These are phyloP conservation scores for Sminthurinus aureus DNA, from an alignment of 2,888 invertebrate species.

Conservation along the genomic window DNA sequence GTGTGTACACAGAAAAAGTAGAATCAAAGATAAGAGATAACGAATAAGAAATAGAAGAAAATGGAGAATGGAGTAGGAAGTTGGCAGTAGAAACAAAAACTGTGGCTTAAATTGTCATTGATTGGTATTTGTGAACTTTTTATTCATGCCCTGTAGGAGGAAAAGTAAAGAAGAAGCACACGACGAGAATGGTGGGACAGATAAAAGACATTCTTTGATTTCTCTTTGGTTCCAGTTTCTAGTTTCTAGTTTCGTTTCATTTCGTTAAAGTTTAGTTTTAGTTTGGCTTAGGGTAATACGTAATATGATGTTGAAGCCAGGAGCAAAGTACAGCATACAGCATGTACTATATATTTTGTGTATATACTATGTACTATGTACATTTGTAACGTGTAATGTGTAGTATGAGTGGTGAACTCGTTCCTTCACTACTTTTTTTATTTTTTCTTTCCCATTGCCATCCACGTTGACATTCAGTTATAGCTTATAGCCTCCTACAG, in stretches of 20 bases:
- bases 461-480: neutral
- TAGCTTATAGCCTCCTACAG: neutral
- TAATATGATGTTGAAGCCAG: neutral
- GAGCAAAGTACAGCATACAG: neutral
- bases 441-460: neutral
- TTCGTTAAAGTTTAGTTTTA: neutral
- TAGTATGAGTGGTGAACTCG: neutral
- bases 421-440: neutral
- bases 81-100: neutral
- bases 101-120: slow-evolving; percentile 18
- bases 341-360: too few relatives aligned
- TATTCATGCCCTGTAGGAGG: slow-evolving; percentile 20
- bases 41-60: neutral
- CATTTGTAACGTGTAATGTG: too few relatives aligned
- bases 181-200: neutral
- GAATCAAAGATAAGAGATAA: neutral
- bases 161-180: neutral
- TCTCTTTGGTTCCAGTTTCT: too few relatives aligned
- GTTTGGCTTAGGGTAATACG: neutral
- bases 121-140: slow-evolving; percentile 20
- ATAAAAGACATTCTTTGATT: slow-evolving; percentile 4
- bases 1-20: neutral
- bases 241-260: neutral
- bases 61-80: neutral
- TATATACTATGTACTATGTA: too few relatives aligned